Conservation (phyloP, 2,797 vertebrate genomes). For the Cryptoprocta ferox region DNA sequence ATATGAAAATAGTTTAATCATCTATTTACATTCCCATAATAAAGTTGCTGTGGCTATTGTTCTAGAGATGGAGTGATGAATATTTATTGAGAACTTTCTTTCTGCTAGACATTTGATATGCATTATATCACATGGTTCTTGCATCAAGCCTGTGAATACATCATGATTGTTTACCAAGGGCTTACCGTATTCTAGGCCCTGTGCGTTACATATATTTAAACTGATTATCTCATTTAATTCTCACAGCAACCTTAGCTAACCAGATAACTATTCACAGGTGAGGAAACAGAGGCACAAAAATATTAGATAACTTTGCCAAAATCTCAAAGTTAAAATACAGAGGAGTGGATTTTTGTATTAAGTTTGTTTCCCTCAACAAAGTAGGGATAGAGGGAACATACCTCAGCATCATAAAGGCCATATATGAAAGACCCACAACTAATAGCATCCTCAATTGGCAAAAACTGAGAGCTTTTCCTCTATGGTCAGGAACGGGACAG, state of each 20-base stretch:
- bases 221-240: neutral
- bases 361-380: neutral
- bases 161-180: neutral
- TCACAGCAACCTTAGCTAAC: neutral
- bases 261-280: neutral
- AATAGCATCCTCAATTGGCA: too few relatives aligned
- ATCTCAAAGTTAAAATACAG: neutral
- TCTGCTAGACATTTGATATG: neutral
- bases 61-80: neutral
- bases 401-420: too few relatives aligned
- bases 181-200: neutral
- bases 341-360: neutral
- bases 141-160: neutral
- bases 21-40: too few relatives aligned
- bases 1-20: neutral
- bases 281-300: neutral
- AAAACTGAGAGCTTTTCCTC: too few relatives aligned
- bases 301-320: neutral
- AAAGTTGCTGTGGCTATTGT: neutral
- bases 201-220: rapidly evolving
- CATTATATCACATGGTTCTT: neutral
- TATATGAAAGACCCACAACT: too few relatives aligned
- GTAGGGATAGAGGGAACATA: too few relatives aligned
- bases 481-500: too few relatives aligned
- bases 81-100: neutral